A percentile compares a stretch with the other conserved stretches of the same genome.
Evolutionary conservation across 2,113 vertebrate species (phyloP).

Genomic region (Vireo altiloquus): DNA sequence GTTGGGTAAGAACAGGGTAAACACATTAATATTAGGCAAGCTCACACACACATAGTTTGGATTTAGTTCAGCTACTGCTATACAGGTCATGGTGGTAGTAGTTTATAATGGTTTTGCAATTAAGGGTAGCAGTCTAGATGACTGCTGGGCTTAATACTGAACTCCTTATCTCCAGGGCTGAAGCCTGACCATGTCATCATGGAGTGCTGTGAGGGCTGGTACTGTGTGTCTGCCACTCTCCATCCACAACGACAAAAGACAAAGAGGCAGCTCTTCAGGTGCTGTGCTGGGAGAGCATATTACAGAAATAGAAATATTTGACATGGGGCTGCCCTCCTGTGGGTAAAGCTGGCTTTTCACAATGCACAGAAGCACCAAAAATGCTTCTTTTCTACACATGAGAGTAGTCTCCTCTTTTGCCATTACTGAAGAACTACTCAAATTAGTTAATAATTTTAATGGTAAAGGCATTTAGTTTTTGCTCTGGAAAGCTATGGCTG

Average conservation of each 20-base stretch:
- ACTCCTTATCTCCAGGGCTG: background rate
- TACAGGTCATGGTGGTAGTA: background rate
- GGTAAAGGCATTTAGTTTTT: background rate
- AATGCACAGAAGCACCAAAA: background rate
- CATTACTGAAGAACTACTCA: background rate
- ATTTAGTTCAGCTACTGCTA: background rate
- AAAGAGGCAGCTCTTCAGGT: background rate
- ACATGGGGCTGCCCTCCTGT: background rate
- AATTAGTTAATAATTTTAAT: background rate
- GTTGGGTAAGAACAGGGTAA: background rate
- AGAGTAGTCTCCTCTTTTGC: background rate
- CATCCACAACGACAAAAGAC: background rate
- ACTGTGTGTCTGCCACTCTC: background rate
- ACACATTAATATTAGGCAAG: background rate
- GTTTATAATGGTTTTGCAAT: background rate
- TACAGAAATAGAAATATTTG: background rate
- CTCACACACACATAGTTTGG: background rate
- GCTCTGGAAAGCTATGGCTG: background rate
- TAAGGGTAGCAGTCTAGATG: background rate
- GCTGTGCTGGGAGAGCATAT: background rate
- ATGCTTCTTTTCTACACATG: fast-evolving
- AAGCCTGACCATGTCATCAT: background rate
- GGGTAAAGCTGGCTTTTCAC: background rate
- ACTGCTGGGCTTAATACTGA: background rate
- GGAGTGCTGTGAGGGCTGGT: background rate